These are phyloP conservation scores for Ooceraea biroi DNA, from an alignment of 1,140 invertebrate genomes.

Conservation along the genomic window DNA sequence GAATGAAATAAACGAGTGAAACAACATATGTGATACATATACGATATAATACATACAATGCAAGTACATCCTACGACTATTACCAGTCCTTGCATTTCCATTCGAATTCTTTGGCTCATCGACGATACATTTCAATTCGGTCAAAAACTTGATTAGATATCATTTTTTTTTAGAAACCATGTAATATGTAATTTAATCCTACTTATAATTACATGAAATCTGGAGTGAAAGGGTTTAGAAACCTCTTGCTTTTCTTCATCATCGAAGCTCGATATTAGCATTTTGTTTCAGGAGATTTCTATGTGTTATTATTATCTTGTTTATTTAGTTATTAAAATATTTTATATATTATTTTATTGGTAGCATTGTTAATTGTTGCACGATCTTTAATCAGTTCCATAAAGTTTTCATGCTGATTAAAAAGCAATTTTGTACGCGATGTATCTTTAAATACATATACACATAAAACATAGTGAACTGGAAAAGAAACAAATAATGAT, in stretches of 20 bases:
- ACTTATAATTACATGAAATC: too few relatives aligned
- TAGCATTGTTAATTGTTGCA: background rate
- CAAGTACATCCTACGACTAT: background rate
- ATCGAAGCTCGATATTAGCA: background rate
- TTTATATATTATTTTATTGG: background rate
- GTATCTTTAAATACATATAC: background rate
- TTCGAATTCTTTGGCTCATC: constrained; percentile 12
- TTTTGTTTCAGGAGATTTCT: background rate
- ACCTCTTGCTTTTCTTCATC: background rate
- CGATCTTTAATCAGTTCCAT: background rate
- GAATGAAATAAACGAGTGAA: background rate
- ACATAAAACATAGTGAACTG: background rate
- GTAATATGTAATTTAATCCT: background rate
- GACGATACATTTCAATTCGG: constrained; percentile 15
- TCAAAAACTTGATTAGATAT: constrained; percentile 24
- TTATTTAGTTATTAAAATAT: background rate
- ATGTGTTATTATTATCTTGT: background rate
- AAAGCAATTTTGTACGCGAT: background rate
- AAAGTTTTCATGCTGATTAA: background rate
- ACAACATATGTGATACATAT: constrained; percentile 6
- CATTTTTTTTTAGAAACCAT: constrained; percentile 25
- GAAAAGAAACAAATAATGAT: constrained; percentile 3
- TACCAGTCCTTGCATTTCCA: constrained; percentile 13
- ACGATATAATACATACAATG: background rate
- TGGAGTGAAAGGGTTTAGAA: too few relatives aligned